Evolutionary conservation across 2,797 vertebrate genomes (phyloP).

Genomic region (Lates japonicus): DNA sequence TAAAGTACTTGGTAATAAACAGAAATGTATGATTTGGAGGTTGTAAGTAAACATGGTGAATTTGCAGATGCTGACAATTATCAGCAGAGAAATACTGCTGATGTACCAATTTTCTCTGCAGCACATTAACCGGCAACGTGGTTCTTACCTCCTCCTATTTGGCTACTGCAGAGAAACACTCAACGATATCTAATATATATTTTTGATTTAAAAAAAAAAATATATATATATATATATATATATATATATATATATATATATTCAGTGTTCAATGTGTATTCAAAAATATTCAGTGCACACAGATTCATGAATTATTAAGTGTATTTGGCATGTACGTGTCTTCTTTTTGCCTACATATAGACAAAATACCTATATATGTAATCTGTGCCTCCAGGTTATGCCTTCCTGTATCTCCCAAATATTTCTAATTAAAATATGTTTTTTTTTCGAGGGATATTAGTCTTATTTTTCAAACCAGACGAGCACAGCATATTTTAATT

Average conservation of each 20-base stretch:
- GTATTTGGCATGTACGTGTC: neutral
- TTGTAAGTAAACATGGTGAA: neutral
- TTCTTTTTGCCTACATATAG: neutral
- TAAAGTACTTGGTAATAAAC: neutral
- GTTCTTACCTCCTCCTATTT: neutral
- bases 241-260: no score
- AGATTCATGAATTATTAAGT: neutral
- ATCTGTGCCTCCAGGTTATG: neutral
- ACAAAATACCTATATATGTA: neutral
- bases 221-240: no score
- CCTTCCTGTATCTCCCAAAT: neutral
- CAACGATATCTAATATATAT: neutral
- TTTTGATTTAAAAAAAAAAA: no score
- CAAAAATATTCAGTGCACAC: no score
- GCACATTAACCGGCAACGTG: neutral
- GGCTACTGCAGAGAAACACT: neutral
- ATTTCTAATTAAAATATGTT: conserved; percentile 19
- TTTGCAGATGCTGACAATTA: neutral
- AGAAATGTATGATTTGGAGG: neutral
- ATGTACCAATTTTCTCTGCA: conserved; percentile 1
- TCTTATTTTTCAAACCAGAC: neutral
- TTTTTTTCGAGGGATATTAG: neutral
- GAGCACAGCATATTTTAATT: neutral
- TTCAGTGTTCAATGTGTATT: neutral
- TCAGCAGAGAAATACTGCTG: neutral